phyloP scores from a whole-genome alignment of 2,888 invertebrate species.

The Dasysyrphus tricinctus region DNA sequence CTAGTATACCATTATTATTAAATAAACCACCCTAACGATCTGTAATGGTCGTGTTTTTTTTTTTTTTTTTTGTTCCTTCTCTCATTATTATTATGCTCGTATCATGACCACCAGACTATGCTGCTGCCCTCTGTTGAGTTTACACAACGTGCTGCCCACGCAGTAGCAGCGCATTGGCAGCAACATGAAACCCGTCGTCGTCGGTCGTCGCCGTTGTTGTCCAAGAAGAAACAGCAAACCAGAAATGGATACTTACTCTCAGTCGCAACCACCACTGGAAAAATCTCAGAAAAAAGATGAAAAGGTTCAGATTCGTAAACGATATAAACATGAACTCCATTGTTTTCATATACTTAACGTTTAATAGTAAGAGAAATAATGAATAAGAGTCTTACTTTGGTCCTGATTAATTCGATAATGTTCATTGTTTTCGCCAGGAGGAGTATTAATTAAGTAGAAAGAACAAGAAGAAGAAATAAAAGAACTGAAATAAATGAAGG shows the following conservation, averaged over 20 bases:
- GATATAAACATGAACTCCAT: slow-evolving; percentile 50
- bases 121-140: slow-evolving; percentile 37
- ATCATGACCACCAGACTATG: slow-evolving; percentile 65
- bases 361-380: slow-evolving; percentile 43
- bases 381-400: slow-evolving; percentile 63
- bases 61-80: slow-evolving; percentile 33
- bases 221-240: slow-evolving; percentile 25
- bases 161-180: slow-evolving; percentile 32
- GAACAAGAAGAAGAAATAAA: slow-evolving; percentile 1
- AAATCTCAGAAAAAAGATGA: slow-evolving; percentile 51
- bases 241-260: slow-evolving; percentile 23
- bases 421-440: slow-evolving; percentile 66
- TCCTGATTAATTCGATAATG: slow-evolving; percentile 72
- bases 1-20: slow-evolving; percentile 61
- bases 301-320: slow-evolving; percentile 66
- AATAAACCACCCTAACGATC: slow-evolving; percentile 74
- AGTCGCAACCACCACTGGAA: slow-evolving; percentile 3
- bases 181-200: slow-evolving; percentile 40
- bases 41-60: slow-evolving; percentile 52
- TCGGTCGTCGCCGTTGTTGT: background rate
- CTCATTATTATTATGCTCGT: slow-evolving; percentile 70
- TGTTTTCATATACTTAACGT: slow-evolving; percentile 62
- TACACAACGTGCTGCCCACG: slow-evolving; percentile 64
- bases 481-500: slow-evolving; percentile 15
- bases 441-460: slow-evolving; percentile 63